Evolutionary conservation across 2,888 invertebrate genomes (phyloP), one percentile per base, ranked within the genome.

Genomic region (Nomada fabriciana): DNA sequence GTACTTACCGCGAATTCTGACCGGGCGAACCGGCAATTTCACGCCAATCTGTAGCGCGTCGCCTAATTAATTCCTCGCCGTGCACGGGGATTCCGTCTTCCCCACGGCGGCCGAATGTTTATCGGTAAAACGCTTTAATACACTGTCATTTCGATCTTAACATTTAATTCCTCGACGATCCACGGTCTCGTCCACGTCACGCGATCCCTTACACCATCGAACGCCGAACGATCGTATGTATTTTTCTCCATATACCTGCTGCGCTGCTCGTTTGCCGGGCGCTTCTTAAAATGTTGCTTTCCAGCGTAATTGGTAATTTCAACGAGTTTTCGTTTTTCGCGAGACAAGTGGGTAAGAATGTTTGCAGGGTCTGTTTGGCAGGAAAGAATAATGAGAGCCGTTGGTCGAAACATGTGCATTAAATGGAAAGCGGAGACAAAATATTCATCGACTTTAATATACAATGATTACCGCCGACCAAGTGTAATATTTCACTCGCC

Each of bases 11-110:
- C 80, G 80, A 57, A 72, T 68, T 80, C 80, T 50, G 57, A 18
- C 68, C 65, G 25, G 29, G 0, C 52, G 55, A 72, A 80, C 80
- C 80, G n/a, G 67, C 80, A 80, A 80, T 80, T 80, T 80, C 79
- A 80, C 80, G 80, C 67, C 80, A 80, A 80, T 80, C 80, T 80
- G 80, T 68, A 72, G 7, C 72, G 67, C 71, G 79, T 78, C 79
- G 80, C 50, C 68, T 80, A 80, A 80, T 80, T 80, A 80, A 80
- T 80, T 80, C 72, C 43, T 68, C 47, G 61, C 71, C 72, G 67
- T 80, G 63, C 67, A 13, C 57, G 15, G 11, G 42, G 47, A 25
- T 20, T 47, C 43, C 59, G 43, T 70, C 65, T 65, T 25, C 60
- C 71, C 71, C 36, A 20, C 59, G 65, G 60, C 55, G 15, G 10